Percentiles rank a stretch among this genome's conserved stretches.
Evolutionary conservation across 2,888 invertebrate genomes (phyloP).

Genomic region (Latrodectus elegans): DNA sequence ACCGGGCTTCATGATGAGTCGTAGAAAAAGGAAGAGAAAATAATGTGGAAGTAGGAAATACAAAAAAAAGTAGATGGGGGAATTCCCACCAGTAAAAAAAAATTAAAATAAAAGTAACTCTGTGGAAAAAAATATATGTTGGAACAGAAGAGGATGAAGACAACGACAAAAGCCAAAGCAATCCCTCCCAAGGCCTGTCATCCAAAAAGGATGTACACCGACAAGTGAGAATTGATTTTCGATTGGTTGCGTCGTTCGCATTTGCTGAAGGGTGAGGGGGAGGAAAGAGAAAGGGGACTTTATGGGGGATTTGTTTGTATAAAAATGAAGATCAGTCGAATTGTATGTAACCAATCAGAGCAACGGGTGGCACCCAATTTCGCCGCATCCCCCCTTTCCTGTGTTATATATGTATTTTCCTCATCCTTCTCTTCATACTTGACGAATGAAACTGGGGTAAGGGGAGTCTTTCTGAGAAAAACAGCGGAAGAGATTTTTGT

Average conservation of each 20-base stretch:
- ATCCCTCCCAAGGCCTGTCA: conserved; percentile 8
- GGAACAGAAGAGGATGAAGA: neutral
- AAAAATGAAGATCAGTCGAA: conserved; percentile 63
- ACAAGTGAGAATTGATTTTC: conserved; percentile 61
- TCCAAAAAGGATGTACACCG: conserved; percentile 8
- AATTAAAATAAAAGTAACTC: conserved; percentile 17
- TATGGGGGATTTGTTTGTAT: conserved; percentile 58
- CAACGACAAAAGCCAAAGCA: conserved; percentile 45
- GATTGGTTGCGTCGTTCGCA: conserved; percentile 42
- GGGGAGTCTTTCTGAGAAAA: neutral
- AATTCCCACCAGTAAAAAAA: conserved; percentile 34
- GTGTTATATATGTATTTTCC: conserved; percentile 7
- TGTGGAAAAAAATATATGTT: neutral
- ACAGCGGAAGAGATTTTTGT: neutral
- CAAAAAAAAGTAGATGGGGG: conserved; percentile 9
- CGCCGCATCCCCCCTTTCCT: neutral
- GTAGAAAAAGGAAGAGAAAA: neutral
- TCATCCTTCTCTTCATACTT: conserved; percentile 6
- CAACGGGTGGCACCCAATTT: conserved; percentile 63
- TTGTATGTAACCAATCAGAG: conserved; percentile 62
- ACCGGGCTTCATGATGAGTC: conserved; percentile 11
- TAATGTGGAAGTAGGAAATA: conserved; percentile 4
- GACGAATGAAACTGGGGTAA: neutral
- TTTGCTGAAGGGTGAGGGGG: neutral
- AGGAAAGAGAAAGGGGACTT: neutral